Base-by-base conservation (phyloP, 2,888 invertebrate species). In the Xanthostigma xanthostigma region DNA sequence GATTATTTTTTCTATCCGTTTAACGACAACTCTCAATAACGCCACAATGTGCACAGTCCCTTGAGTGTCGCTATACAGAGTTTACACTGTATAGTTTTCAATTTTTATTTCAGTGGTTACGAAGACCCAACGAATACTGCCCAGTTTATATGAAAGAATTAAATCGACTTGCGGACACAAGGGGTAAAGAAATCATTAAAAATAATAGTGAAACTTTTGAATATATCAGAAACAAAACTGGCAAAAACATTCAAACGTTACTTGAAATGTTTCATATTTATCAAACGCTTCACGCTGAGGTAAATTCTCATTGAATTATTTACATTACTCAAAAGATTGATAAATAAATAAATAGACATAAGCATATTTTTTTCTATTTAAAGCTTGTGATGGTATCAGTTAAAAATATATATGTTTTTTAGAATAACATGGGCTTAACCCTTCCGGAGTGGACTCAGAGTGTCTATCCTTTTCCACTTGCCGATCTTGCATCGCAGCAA, bases 401-500 rank as follows among this genome's bases (percentile, higher is more conserved):
- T 27, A 27, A 3, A 27, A 3, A 27, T 3, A 17, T 17, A 4
- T 17, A 27, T 3, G 33, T 33, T 39, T 34, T 39, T 40, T 40
- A 46, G 46, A 14, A 36, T 5, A 50, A 55, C 0, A 54, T 67
- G 58, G 64, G 66, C 52, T 52, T 69, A 17, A 56, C 62, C 2
- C 54, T 72, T n/a, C 71, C 71, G 2, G 56, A 61, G 37, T 73
- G 72, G 73, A 61, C 68, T 0, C 52, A 55, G 6, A 53, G 56
- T 2, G 60, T 71, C 9, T 65, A 60, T 54, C 64, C 65, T 3
- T 52, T 60, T 44, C 59, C 65, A 14, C 57, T 65, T 2, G 59
- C 63, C 3, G 60, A 59, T 12, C 58, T 67, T 12, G 60, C 66
- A 0, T 57, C 61, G n/a, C 57, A 64, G 36, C 64, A 68, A 49